phyloP scores from a whole-genome alignment of 2,888 invertebrate species.

The Drosophila phalerata region DNA sequence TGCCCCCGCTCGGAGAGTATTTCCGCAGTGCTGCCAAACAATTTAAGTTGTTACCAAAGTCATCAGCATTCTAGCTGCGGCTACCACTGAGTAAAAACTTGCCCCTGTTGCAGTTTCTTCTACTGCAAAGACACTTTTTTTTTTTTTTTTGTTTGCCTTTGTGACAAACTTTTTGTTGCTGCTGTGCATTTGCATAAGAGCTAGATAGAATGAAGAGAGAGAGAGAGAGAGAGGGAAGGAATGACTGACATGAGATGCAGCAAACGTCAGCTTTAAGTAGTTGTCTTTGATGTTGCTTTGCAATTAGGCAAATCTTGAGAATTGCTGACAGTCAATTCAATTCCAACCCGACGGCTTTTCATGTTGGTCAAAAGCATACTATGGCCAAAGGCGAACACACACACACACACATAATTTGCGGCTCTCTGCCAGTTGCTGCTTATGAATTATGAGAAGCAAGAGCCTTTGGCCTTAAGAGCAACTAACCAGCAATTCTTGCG shows the following conservation, averaged over 20 bases:
- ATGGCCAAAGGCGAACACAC: conserved; percentile 33
- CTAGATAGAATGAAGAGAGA: background rate
- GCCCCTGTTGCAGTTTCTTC: conserved; percentile 62
- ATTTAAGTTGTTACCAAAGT: conserved; percentile 81
- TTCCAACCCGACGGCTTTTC: conserved; percentile 24
- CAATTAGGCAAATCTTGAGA: conserved; percentile 60
- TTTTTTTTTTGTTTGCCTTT: conserved; percentile 6
- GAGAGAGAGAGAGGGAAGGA: background rate
- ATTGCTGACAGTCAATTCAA: conserved; percentile 42
- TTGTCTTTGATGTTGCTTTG: conserved; percentile 40
- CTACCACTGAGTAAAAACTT: conserved; percentile 54
- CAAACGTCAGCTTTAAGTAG: conserved; percentile 32
- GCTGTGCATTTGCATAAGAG: conserved; percentile 52
- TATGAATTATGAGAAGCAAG: conserved; percentile 51
- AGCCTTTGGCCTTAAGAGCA: conserved; percentile 42
- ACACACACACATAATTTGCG: conserved; percentile 6
- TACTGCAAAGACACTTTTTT: conserved; percentile 2
- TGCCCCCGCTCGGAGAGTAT: conserved; percentile 46
- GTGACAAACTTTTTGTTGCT: conserved; percentile 61
- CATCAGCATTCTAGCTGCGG: conserved; percentile 72
- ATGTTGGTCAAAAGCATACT: conserved; percentile 36
- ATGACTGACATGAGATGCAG: conserved; percentile 17
- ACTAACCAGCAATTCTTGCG: conserved; percentile 24
- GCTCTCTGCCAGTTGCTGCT: conserved; percentile 12
- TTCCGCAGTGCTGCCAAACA: conserved; percentile 67